These are phyloP conservation scores for Steatocranus sp. DNA, from an alignment of 2,797 vertebrate species.

Conservation along the genomic window DNA sequence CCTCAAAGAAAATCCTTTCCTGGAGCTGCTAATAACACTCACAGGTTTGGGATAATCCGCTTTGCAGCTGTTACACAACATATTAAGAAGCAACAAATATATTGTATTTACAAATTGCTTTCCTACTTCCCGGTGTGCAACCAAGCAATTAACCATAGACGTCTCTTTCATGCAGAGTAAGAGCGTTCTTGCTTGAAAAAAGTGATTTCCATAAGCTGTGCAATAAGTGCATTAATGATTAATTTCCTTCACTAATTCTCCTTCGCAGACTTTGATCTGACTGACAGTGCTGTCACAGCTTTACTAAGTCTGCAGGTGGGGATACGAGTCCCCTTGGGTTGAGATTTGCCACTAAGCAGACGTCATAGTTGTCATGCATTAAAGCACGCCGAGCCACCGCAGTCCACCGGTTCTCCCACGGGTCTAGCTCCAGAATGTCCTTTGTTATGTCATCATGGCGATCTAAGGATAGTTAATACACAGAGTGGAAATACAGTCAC, in stretches of 20 bases:
- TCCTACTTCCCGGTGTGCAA: slow-evolving; percentile 13
- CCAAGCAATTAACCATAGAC: slow-evolving; percentile 13
- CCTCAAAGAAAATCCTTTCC: neutral
- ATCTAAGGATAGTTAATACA: slow-evolving; percentile 70
- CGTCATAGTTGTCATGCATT: slow-evolving; percentile 97
- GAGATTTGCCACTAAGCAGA: slow-evolving; percentile 92
- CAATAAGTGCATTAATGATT: slow-evolving; percentile 45
- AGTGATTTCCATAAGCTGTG: slow-evolving; percentile 35
- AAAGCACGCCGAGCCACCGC: slow-evolving; percentile 81
- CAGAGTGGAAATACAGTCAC: neutral
- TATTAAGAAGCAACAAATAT: neutral
- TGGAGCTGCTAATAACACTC: neutral
- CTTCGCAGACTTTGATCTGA: slow-evolving; percentile 28
- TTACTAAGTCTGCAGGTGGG: slow-evolving; percentile 83
- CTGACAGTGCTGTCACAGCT: slow-evolving; percentile 52
- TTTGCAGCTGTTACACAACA: neutral
- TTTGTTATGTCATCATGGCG: slow-evolving; percentile 93
- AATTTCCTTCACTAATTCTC: slow-evolving; percentile 6
- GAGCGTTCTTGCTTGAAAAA: slow-evolving; percentile 12
- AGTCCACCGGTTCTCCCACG: slow-evolving; percentile 92
- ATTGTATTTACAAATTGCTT: slow-evolving; percentile 41
- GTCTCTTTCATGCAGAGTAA: slow-evolving; percentile 15
- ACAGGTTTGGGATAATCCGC: neutral
- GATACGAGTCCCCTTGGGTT: slow-evolving; percentile 92
- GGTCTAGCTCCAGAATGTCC: slow-evolving; percentile 92